These are phyloP conservation scores for Polyodon spathula DNA, from an alignment of 2,113 vertebrate genomes.

Conservation along the genomic window DNA sequence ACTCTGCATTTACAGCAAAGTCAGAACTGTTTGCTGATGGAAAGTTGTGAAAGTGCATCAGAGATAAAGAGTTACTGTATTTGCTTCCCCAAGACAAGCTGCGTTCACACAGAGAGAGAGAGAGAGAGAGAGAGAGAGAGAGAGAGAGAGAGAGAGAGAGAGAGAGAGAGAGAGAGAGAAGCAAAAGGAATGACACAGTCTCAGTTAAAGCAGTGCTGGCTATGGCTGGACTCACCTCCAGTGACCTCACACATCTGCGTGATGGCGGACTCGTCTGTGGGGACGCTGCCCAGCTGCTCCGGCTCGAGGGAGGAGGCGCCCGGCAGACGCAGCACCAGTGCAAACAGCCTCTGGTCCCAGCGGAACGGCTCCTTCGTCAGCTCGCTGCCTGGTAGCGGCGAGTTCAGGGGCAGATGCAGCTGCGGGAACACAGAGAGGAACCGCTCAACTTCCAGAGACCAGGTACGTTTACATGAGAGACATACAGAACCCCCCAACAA, in stretches of 20 bases:
- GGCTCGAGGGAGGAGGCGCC: conserved; percentile 79
- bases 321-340: conserved; percentile 84
- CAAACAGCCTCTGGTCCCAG: conserved; percentile 96
- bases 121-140: too few relatives aligned
- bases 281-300: conserved; percentile 89
- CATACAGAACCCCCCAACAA: too few relatives aligned
- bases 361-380: conserved; percentile 97
- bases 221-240: conserved; percentile 66
- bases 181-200: neutral
- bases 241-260: conserved; percentile 98
- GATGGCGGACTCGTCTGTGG: conserved; percentile 89
- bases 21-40: too few relatives aligned
- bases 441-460: neutral
- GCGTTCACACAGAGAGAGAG: too few relatives aligned
- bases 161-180: too few relatives aligned
- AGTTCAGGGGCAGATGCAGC: conserved; percentile 82
- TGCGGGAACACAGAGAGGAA: conserved; percentile 51
- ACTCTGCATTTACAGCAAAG: too few relatives aligned
- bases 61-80: too few relatives aligned
- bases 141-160: too few relatives aligned
- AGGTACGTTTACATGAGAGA: too few relatives aligned
- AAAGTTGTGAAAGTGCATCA: too few relatives aligned
- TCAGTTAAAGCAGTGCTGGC: neutral
- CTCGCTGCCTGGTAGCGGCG: conserved; percentile 92
- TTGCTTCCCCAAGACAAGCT: too few relatives aligned